These are phyloP conservation scores for Glyphotaelius pellucidus DNA, from an alignment of 2,888 invertebrate species.

Conservation along the genomic window DNA sequence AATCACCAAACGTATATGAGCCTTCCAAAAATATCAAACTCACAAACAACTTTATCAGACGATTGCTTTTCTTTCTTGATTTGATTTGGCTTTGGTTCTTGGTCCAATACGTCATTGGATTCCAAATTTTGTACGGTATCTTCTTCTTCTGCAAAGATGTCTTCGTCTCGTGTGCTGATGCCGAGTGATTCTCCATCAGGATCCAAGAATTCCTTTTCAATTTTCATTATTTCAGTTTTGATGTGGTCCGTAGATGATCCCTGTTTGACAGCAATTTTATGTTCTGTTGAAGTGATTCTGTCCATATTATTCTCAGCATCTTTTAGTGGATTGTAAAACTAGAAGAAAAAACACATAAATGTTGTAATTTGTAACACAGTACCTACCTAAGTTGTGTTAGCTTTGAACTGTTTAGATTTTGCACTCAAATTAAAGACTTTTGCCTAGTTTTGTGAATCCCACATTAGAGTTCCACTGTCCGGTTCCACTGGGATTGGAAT, in stretches of 20 bases:
- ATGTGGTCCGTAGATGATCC: background rate
- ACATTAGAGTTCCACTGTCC: no score
- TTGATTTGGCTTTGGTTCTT: background rate
- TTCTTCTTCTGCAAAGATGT: background rate
- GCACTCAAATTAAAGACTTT: no score
- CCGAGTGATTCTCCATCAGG: background rate
- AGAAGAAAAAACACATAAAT: background rate
- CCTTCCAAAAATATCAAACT: constrained; percentile 60
- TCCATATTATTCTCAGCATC: background rate
- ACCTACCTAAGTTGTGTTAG: background rate
- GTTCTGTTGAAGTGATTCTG: background rate
- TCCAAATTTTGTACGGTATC: background rate
- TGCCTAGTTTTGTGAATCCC: no score
- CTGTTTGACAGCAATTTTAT: background rate
- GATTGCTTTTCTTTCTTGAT: background rate
- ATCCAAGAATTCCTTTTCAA: background rate
- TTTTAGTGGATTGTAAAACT: background rate
- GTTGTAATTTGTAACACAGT: background rate
- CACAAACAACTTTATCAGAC: constrained; percentile 15
- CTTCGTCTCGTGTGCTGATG: background rate
- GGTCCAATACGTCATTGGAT: background rate
- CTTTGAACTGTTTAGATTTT: no score
- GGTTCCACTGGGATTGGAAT: no score
- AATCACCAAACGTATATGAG: constrained; percentile 16
- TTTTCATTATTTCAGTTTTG: background rate